Evolutionary conservation across 2,888 invertebrate species (phyloP).

Genomic region (Notodonta dromedarius): DNA sequence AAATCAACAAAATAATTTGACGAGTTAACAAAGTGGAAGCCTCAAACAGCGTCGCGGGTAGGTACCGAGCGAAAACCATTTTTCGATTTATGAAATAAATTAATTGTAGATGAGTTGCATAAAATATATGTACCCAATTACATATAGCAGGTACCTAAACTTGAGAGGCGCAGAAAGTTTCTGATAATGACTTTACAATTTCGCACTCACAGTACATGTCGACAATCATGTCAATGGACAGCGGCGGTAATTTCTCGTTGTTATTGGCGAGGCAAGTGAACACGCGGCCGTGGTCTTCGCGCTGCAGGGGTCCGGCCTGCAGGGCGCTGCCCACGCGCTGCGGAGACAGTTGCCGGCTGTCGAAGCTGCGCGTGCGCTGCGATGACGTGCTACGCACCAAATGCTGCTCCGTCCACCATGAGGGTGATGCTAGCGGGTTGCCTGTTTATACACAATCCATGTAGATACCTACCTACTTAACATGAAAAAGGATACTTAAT

Average conservation of each 20-base stretch:
- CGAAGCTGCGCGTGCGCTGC: slow-evolving; percentile 36
- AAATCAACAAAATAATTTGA: slow-evolving; percentile 4
- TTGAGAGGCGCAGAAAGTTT: no score
- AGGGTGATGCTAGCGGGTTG: slow-evolving; percentile 86
- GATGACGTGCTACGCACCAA: slow-evolving; percentile 85
- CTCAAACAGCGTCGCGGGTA: no score
- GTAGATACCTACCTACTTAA: not conserved
- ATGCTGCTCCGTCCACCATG: slow-evolving; percentile 88
- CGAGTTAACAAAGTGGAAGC: no score
- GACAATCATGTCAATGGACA: slow-evolving; percentile 86
- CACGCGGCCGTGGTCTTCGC: slow-evolving; percentile 86
- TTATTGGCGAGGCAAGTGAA: slow-evolving; percentile 88
- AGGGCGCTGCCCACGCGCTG: slow-evolving; percentile 87
- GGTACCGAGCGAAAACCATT: no score
- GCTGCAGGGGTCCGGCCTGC: slow-evolving; percentile 84
- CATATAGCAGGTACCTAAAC: no score
- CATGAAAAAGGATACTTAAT: no score
- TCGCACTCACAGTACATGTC: slow-evolving; percentile 87
- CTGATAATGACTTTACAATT: not conserved
- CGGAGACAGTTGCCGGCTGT: slow-evolving; percentile 76
- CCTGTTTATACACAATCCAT: slow-evolving; percentile 69
- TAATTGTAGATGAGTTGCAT: no score
- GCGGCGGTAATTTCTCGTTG: slow-evolving; percentile 87
- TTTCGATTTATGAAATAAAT: no score
- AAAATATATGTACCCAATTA: no score